Conservation (phyloP, 2,888 invertebrate genomes). For the Hermaeophaga mercurialis region DNA sequence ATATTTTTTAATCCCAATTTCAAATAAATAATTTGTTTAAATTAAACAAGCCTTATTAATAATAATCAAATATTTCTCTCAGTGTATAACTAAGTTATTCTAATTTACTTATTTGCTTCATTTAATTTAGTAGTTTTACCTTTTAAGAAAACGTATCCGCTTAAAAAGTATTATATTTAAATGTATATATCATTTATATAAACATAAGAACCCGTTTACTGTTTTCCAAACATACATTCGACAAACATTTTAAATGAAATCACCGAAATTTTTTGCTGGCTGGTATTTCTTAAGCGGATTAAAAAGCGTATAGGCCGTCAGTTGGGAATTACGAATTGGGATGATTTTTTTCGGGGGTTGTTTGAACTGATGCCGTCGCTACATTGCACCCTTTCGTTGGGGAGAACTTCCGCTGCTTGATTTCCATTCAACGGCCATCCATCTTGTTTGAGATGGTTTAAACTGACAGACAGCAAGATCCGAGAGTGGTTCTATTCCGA, state of each 20-base stretch:
- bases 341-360: conserved; percentile 35
- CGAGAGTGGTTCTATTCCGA: conserved; percentile 55
- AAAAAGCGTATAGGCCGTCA: conserved; percentile 29
- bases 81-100: no score
- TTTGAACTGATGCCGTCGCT: conserved; percentile 32
- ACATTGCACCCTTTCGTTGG: conserved; percentile 47
- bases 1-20: no score
- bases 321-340: conserved; percentile 35
- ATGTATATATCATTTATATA: no score
- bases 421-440: conserved; percentile 69
- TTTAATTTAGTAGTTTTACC: no score
- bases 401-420: conserved; percentile 59
- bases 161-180: no score
- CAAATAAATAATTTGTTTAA: no score
- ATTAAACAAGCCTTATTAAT: no score
- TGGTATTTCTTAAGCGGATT: neutral
- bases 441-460: conserved; percentile 66
- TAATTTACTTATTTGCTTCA: no score
- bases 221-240: no score
- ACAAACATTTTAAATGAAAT: neutral
- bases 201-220: no score
- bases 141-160: no score
- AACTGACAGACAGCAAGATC: conserved; percentile 59
- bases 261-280: neutral
- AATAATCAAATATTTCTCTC: no score